Evolutionary conservation across 2,113 vertebrate genomes (phyloP).

Genomic region (Notiomystis cincta): DNA sequence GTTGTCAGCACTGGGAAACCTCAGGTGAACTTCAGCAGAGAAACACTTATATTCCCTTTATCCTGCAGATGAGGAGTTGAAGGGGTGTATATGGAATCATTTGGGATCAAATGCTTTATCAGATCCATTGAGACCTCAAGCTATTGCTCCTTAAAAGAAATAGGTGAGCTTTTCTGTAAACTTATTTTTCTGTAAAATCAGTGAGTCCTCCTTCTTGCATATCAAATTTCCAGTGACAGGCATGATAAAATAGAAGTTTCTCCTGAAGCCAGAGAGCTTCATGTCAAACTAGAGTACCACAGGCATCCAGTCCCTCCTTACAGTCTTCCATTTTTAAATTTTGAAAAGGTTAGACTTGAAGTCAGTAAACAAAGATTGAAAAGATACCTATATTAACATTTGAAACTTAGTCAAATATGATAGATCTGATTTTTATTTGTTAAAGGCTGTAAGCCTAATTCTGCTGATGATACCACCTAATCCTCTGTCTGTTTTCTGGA

Average conservation of each 20-base stretch:
- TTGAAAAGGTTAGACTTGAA: neutral
- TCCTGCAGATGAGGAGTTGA: constrained; percentile 75
- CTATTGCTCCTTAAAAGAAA: neutral
- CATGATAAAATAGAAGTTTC: neutral
- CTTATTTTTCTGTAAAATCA: neutral
- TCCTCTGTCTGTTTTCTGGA: neutral
- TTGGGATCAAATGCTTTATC: neutral
- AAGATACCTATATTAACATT: neutral
- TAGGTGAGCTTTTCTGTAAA: neutral
- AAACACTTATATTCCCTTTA: constrained; percentile 67
- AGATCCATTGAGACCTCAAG: neutral
- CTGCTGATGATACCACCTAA: neutral
- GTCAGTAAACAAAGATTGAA: neutral
- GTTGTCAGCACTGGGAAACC: constrained; percentile 73
- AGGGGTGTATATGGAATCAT: neutral
- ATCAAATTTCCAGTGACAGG: neutral
- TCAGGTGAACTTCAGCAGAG: constrained; percentile 69
- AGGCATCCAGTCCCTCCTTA: neutral
- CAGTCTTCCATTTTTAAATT: neutral
- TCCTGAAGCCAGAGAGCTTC: neutral
- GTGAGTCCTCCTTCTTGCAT: neutral
- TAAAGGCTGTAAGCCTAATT: neutral
- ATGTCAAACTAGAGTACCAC: neutral
- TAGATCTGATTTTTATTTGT: neutral
- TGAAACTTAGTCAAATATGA: neutral